These are phyloP conservation scores for Drosophila seguyi DNA, from an alignment of 1,140 invertebrate genomes.

Conservation along the genomic window DNA sequence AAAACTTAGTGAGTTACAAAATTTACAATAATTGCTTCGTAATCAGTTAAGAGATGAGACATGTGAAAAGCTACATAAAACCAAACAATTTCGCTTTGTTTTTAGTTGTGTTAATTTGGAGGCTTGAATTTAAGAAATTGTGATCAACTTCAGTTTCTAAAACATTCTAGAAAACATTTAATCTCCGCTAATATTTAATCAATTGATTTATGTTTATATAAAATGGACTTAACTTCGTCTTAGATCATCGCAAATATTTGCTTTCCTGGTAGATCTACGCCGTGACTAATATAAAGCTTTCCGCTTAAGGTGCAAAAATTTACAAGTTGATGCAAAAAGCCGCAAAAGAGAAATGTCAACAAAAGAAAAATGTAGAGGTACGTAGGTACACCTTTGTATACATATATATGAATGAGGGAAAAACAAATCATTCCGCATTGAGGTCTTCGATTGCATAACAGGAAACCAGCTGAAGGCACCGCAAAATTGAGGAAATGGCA, in stretches of 20 bases:
- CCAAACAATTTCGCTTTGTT: neutral
- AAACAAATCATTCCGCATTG: constrained; percentile 34
- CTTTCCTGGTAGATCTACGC: neutral
- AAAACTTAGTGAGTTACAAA: neutral
- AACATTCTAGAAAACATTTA: neutral
- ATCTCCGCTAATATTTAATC: neutral
- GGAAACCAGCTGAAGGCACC: constrained; percentile 32
- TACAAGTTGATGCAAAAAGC: constrained; percentile 65
- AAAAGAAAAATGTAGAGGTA: constrained; percentile 6
- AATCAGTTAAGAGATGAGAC: neutral
- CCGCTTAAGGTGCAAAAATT: constrained; percentile 69
- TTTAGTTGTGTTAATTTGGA: neutral
- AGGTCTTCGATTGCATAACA: constrained; percentile 55
- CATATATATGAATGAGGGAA: constrained; percentile 4
- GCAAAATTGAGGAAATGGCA: constrained; percentile 62
- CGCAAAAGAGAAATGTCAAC: constrained; percentile 12
- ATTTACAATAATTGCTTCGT: neutral
- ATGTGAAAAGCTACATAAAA: too few species aligned
- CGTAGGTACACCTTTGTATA: neutral
- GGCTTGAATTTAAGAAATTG: neutral
- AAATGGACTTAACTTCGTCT: constrained; percentile 17
- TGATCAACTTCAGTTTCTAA: neutral
- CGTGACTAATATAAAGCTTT: constrained; percentile 50
- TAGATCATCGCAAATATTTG: constrained; percentile 57
- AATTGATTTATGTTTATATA: neutral